Evolutionary conservation across 2,888 invertebrate genomes (phyloP), one percentile per base, ranked within the genome.

Genomic region (Apamea crenata): DNA sequence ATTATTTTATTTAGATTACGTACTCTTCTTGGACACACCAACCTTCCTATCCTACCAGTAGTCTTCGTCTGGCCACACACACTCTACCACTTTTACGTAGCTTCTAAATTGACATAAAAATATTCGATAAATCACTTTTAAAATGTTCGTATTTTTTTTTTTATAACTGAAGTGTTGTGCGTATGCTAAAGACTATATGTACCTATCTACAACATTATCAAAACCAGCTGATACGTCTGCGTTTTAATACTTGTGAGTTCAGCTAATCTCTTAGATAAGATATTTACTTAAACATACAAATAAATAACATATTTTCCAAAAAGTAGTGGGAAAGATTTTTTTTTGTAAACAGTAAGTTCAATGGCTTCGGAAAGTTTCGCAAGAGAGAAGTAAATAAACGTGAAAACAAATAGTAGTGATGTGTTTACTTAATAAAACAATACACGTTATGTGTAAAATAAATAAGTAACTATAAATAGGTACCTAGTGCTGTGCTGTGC

Each of bases 231-330:
- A 59, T 83, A 82, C 1, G 53, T 29, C 44, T 32, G 40, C 65
- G 61, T 56, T 73, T 66, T 44, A 66, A 72, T 36, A 70, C 68
- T 44, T 72, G 73, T 73, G 75, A 71, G 29, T 65, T 70, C 71
- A 25, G 56, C 47, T 75, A 78, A 86, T 86, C 59, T 68, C n/a
- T 56, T 21, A n/a, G 74, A 82, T 86, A 72, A 86, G 83, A 78
- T 84, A 74, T 71, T 78, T 36, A 32, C 32, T n/a, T 67, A 66
- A 50, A 77, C 16, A 61, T 44, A 53, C 16, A 70, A 25, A 68
- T 36, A 75, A 69, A 70, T 77, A 70, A 18, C n/a, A 53, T 82
- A 59, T 82, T 74, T 70, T 66, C 32, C 14, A 47, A 79, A 40
- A 83, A 80, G 67, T 72, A 68, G 87, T 65, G 76, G 74, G 80